These are phyloP conservation scores for Reticulitermes speratus DNA, from an alignment of 1,140 invertebrate species.

Conservation along the genomic window DNA sequence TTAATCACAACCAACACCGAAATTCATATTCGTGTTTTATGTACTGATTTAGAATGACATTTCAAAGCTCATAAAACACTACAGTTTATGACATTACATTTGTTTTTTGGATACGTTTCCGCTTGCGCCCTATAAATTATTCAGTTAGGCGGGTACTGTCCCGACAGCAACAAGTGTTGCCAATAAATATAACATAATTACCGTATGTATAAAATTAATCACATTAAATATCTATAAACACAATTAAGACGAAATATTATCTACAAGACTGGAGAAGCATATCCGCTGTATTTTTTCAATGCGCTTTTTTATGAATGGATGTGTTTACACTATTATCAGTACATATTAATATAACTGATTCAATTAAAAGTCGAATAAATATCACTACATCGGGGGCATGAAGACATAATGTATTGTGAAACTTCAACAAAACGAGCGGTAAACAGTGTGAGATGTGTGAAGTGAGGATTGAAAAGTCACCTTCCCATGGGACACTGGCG, in stretches of 20 bases:
- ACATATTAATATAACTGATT: background rate
- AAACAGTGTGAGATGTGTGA: background rate
- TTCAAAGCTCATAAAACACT: background rate
- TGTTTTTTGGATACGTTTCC: background rate
- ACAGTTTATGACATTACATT: background rate
- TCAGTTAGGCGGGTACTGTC: background rate
- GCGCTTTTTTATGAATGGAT: background rate
- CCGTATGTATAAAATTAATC: background rate
- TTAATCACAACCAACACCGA: background rate
- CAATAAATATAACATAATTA: background rate
- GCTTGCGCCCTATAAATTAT: background rate
- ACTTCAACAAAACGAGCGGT: background rate
- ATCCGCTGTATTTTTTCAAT: background rate
- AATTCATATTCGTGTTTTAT: background rate
- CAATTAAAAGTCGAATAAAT: background rate
- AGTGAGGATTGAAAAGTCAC: background rate
- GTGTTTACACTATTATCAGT: background rate
- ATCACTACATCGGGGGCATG: background rate
- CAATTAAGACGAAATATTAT: background rate
- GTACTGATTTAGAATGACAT: background rate
- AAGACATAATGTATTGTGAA: background rate
- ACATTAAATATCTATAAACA: background rate
- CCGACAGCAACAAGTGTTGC: background rate
- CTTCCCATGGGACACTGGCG: background rate
- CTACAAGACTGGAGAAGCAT: background rate